phyloP scores from a whole-genome alignment of 2,797 vertebrate genomes.

The Scomberomorus guttatus region DNA sequence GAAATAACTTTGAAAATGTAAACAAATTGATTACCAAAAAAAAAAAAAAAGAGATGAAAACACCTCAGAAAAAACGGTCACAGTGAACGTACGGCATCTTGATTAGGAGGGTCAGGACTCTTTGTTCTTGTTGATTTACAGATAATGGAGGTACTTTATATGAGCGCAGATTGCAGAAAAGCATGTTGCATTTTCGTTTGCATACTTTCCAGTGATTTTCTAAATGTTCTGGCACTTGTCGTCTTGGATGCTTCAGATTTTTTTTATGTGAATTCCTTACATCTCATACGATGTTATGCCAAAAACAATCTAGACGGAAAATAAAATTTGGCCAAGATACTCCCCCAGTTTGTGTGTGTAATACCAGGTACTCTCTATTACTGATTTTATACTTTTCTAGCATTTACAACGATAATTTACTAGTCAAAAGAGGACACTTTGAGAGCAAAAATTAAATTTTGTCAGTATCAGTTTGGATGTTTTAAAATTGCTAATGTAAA shows the following conservation, averaged over 20 bases:
- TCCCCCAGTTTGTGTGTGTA: not conserved
- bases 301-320: slow-evolving; percentile 12
- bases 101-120: not conserved
- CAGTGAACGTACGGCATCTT: not conserved
- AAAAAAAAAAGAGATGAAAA: not conserved
- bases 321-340: not conserved
- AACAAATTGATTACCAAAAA: not conserved
- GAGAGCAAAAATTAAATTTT: not conserved
- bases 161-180: slow-evolving; percentile 18
- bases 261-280: not conserved
- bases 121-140: slow-evolving; percentile 21
- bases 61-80: not conserved
- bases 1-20: not conserved
- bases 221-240: not conserved
- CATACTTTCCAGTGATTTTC: slow-evolving; percentile 25
- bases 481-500: not conserved
- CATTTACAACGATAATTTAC: slow-evolving; percentile 1
- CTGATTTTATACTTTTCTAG: not conserved
- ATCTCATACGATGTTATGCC: not conserved
- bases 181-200: slow-evolving; percentile 18
- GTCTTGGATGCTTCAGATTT: not conserved
- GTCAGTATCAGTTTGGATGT: not conserved
- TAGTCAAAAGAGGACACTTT: not conserved
- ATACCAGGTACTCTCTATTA: not conserved
- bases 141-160: slow-evolving; percentile 10